Conservation (phyloP, 2,797 vertebrate genomes). For the Cynopterus sphinx region DNA sequence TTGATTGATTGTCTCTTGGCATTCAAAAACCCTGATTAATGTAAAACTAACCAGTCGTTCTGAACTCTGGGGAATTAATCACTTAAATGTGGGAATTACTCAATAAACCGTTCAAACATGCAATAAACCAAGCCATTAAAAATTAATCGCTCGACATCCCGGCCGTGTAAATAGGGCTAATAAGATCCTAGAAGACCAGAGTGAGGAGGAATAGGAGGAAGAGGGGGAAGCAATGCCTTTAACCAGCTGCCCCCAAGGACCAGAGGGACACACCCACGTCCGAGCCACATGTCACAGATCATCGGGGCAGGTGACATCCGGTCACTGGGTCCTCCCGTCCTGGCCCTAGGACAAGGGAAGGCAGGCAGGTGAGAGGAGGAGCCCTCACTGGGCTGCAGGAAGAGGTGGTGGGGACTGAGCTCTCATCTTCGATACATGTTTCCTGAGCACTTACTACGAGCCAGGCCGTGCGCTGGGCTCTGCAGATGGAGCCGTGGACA, state of each 20-base stretch:
- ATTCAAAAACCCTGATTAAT: constrained; percentile 80
- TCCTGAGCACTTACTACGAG: background rate
- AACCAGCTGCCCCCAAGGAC: background rate
- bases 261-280: background rate
- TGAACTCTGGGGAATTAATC: constrained; percentile 84
- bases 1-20: constrained; percentile 79
- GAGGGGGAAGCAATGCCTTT: accelerated
- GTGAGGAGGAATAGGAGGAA: background rate
- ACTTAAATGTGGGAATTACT: constrained; percentile 84
- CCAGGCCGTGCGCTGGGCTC: background rate
- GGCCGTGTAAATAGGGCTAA: constrained; percentile 79
- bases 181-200: constrained; percentile 70
- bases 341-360: background rate
- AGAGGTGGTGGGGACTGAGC: background rate
- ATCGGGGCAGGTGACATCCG: accelerated
- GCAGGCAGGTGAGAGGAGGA: background rate
- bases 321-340: background rate
- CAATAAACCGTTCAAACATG: constrained; percentile 85
- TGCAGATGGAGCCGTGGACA: background rate
- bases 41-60: constrained; percentile 75
- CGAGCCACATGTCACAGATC: background rate
- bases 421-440: background rate
- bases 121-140: constrained; percentile 86
- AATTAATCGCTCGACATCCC: constrained; percentile 84
- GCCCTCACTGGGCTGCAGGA: background rate